Percentiles rank a stretch among this genome's conserved stretches.
Evolutionary conservation across 2,113 vertebrate genomes (phyloP).

Genomic region (Colius striatus): DNA sequence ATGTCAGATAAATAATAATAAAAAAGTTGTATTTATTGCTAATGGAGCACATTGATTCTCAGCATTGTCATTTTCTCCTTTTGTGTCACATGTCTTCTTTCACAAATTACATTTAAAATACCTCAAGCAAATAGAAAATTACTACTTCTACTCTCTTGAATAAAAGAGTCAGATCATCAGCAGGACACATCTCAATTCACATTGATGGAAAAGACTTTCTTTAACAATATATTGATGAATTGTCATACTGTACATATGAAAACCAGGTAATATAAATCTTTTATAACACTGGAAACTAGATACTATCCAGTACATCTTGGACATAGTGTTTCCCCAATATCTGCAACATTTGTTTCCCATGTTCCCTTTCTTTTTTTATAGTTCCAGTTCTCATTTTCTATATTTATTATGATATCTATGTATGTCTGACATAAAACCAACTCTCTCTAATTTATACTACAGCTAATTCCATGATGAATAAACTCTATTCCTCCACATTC

Average conservation of each 20-base stretch:
- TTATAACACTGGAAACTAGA: neutral
- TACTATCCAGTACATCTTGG: neutral
- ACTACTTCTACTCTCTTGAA: neutral
- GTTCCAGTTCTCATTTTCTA: neutral
- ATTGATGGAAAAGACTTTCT: neutral
- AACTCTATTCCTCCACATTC: neutral
- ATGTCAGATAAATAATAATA: neutral
- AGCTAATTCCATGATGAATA: neutral
- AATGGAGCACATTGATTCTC: neutral
- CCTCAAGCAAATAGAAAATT: neutral
- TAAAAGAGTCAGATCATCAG: neutral
- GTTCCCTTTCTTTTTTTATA: neutral
- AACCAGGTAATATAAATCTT: neutral
- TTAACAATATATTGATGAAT: neutral
- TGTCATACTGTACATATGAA: neutral
- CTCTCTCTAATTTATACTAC: neutral
- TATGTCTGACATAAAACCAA: neutral
- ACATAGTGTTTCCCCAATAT: neutral
- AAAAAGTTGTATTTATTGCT: neutral
- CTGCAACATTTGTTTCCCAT: neutral
- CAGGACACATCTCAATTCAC: neutral
- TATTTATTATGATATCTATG: neutral
- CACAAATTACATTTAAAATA: neutral
- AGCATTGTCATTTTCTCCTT: neutral
- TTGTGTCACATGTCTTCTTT: neutral